phyloP scores from a whole-genome alignment of 2,113 vertebrate genomes.

The Carlito syrichta region DNA sequence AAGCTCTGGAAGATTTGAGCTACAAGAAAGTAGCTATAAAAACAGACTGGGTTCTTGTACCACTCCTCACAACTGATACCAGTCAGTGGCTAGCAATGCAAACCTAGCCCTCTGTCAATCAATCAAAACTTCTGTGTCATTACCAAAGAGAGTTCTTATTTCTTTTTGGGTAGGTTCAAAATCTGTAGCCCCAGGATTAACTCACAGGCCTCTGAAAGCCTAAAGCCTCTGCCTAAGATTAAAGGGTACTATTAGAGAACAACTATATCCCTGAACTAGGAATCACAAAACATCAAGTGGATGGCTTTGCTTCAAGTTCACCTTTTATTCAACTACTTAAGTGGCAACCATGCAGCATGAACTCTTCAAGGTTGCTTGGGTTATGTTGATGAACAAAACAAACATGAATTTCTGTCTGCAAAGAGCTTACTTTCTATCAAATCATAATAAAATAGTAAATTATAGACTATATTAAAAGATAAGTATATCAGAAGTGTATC shows the following conservation, averaged over 20 bases:
- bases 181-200: neutral
- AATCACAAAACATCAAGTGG: neutral
- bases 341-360: neutral
- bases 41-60: neutral
- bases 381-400: neutral
- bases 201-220: neutral
- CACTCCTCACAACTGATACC: neutral
- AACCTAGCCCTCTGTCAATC: neutral
- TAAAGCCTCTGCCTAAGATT: neutral
- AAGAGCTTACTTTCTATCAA: neutral
- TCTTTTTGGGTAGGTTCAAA: neutral
- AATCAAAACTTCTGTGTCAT: neutral
- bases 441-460: neutral
- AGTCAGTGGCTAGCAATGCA: neutral
- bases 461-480: neutral
- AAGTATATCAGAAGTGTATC: neutral
- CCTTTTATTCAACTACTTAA: neutral
- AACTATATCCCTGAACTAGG: neutral
- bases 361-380: neutral
- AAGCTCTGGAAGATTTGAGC: neutral
- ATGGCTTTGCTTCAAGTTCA: neutral
- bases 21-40: neutral
- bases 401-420: neutral
- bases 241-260: neutral
- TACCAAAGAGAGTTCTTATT: neutral